Conservation (phyloP, 1,140 invertebrate species). For the Manduca sexta region DNA sequence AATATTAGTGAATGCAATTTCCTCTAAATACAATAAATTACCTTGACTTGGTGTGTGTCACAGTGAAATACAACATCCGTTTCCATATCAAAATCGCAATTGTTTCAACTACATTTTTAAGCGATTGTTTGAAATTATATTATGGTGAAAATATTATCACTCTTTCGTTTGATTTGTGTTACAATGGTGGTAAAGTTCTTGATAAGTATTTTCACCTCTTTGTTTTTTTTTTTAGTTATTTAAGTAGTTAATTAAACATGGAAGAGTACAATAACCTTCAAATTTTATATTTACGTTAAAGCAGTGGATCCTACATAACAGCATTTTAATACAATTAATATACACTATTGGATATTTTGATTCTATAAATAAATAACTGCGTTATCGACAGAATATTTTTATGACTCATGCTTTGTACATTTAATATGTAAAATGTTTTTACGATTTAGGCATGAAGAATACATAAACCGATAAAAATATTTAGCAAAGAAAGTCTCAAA, state of each 20-base stretch:
- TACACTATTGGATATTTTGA: no score
- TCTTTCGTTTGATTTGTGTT: not conserved
- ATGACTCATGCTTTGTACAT: no score
- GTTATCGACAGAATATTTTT: not conserved
- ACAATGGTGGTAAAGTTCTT: not conserved
- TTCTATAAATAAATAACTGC: not conserved
- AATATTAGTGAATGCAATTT: slow-evolving; percentile 1
- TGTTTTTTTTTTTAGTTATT: not conserved
- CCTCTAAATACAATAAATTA: slow-evolving; percentile 5
- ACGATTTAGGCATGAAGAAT: no score
- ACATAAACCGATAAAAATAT: no score
- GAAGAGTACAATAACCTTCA: no score
- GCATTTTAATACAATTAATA: no score
- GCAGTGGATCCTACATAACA: no score
- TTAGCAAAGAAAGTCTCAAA: no score
- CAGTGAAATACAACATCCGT: slow-evolving; percentile 4
- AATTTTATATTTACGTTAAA: no score
- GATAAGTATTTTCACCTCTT: no score
- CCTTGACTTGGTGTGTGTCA: slow-evolving; percentile 3
- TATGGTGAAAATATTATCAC: not conserved
- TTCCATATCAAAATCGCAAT: not conserved
- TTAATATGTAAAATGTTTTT: no score
- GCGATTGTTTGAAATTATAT: not conserved
- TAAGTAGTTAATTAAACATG: not conserved
- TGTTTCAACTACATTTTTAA: not conserved